phyloP scores from a whole-genome alignment of 2,888 invertebrate species.

The Molorchus minor region DNA sequence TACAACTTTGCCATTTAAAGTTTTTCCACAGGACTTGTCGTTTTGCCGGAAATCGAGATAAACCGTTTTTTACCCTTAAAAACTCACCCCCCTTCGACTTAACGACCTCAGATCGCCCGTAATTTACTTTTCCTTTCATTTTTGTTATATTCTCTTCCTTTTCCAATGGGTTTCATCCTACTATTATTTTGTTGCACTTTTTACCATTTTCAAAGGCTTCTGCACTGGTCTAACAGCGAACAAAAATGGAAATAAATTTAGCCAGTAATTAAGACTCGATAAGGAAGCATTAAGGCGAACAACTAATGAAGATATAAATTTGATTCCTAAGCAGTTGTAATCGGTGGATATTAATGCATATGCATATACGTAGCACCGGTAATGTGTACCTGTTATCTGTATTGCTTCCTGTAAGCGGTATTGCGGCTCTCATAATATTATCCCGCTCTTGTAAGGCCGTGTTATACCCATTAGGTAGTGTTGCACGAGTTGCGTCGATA shows the following conservation, averaged over 20 bases:
- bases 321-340: constrained; percentile 15
- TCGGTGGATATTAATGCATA: constrained; percentile 26
- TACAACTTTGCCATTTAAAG: no score
- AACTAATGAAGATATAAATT: constrained; percentile 31
- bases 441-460: background rate
- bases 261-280: constrained; percentile 14
- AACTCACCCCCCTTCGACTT: no score
- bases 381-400: constrained; percentile 20
- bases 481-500: constrained; percentile 1
- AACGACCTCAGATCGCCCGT: no score
- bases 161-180: no score
- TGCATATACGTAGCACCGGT: constrained; percentile 17
- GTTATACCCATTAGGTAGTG: background rate
- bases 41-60: no score
- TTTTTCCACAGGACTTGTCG: no score
- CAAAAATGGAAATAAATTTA: background rate
- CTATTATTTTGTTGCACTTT: no score
- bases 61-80: no score
- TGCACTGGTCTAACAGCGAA: no score
- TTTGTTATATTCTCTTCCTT: no score
- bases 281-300: constrained; percentile 22
- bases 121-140: no score
- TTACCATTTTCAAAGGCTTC: no score
- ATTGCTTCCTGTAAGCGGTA: constrained; percentile 21
- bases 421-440: constrained; percentile 1